These are phyloP conservation scores for Acrobeloides nanus DNA, from an alignment of 2,888 invertebrate genomes.

Conservation along the genomic window DNA sequence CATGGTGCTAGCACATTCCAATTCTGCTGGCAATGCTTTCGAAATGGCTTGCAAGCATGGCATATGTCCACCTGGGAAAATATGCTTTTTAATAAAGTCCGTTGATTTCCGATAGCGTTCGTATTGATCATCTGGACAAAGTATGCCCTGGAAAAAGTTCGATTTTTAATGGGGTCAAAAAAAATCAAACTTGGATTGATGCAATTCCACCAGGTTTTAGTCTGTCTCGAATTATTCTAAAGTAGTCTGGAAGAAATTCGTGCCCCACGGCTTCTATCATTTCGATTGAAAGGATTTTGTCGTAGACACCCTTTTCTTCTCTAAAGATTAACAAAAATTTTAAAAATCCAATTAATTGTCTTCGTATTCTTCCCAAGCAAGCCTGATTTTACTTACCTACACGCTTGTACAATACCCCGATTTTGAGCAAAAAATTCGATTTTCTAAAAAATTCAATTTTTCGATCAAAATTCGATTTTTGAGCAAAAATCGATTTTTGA, in stretches of 20 bases:
- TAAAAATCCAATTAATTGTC: background rate
- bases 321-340: no score
- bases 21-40: constrained; percentile 8
- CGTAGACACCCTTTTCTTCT: constrained; percentile 30
- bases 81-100: constrained; percentile 49
- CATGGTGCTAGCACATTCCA: background rate
- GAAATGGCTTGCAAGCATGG: constrained; percentile 28
- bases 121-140: constrained; percentile 40
- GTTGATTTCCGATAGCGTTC: constrained; percentile 33
- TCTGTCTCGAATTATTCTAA: constrained; percentile 33
- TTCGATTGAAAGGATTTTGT: constrained; percentile 35
- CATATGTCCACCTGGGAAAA: constrained; percentile 48
- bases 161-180: no score
- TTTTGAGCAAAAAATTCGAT: no score
- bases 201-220: constrained; percentile 33
- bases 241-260: constrained; percentile 38
- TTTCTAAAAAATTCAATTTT: no score
- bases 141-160: constrained; percentile 30
- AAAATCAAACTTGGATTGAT: constrained; percentile 28
- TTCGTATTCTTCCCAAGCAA: background rate
- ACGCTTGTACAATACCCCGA: no score
- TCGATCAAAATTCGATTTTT: no score
- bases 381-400: no score
- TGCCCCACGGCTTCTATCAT: constrained; percentile 50
- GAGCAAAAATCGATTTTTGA: no score